phyloP scores from a whole-genome alignment of 2,888 invertebrate genomes.

The Blera fallax region DNA sequence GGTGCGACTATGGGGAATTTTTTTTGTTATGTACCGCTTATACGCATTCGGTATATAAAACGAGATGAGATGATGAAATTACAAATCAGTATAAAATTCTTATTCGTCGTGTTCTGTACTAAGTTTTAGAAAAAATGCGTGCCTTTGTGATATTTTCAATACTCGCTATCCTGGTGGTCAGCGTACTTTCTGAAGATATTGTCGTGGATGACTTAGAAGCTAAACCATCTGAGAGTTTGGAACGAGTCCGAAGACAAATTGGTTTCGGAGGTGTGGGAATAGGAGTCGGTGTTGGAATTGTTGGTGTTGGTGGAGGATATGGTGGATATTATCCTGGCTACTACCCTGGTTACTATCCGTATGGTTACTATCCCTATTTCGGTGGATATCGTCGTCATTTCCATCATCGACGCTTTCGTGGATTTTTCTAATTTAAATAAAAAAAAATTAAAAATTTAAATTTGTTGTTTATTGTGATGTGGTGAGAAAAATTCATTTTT shows the following conservation, averaged over 20 bases:
- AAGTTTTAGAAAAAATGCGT: constrained; percentile 21
- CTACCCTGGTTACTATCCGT: too few relatives aligned
- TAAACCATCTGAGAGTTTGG: not conserved
- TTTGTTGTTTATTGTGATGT: not conserved
- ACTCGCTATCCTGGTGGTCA: constrained; percentile 7
- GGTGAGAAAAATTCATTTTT: not conserved
- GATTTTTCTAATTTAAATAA: not conserved
- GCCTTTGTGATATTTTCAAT: constrained; percentile 18
- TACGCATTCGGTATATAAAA: not conserved
- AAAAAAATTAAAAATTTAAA: not conserved
- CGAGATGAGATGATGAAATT: not conserved
- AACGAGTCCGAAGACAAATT: constrained; percentile 46
- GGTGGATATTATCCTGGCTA: not conserved
- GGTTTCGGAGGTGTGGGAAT: constrained; percentile 31
- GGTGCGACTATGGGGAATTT: not conserved
- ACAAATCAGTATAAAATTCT: not conserved
- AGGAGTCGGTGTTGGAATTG: constrained; percentile 4
- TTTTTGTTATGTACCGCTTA: not conserved
- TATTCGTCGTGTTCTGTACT: not conserved
- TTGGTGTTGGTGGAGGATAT: constrained; percentile 13
- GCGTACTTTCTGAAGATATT: not conserved
- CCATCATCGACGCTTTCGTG: not conserved
- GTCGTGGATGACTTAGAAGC: not conserved
- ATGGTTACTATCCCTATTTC: not conserved
- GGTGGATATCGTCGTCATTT: constrained; percentile 19